Base-by-base conservation (phyloP, 2,888 invertebrate genomes). In the Mythimna impura region DNA sequence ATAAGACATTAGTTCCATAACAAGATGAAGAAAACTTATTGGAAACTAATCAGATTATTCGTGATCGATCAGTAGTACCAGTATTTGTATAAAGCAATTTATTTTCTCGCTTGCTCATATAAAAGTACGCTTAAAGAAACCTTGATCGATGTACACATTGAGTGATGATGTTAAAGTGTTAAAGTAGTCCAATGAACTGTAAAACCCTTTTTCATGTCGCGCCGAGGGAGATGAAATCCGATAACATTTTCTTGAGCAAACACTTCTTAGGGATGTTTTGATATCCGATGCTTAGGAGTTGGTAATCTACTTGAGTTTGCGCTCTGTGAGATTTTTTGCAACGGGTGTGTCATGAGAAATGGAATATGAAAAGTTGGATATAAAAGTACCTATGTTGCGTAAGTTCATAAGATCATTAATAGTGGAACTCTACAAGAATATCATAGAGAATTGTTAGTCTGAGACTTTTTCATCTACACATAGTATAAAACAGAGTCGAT, bases 151-250 rank as follows among this genome's bases (percentile, higher is more conserved):
- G 63, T 63, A 43, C 66, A 80, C 71, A 76, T 68, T 78, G 76
- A 78, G 66, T 61, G 80, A 85, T 71, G 80, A 71, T 40, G 66
- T 76, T 76, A 25, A 54, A 80, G 50, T 40, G 66, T 76, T 76
- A 25, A 54, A 80, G 50, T 63, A 75, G 78, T 77, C 75, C 82
- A 87, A 80, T 82, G 81, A 83, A 81, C 80, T 80, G 81, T 47
- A 73, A 74, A 78, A 74, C 74, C 58, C 62, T 65, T 75, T 81
- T 83, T 76, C 68, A 80, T 77, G 70, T 69, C 65, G 63, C 68
- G 40, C 54, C 60, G 62, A 30, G 76, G 72, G 79, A 71, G 66
- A 34, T 72, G 79, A 78, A 81, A 87, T 81, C 82, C 61, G 80
- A 86, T 87, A 75, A 87, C 80, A 85, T 80, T 76, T 78, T 71